Base-by-base conservation (phyloP, 2,797 vertebrate genomes). In the Pogonophryne albipinna region DNA sequence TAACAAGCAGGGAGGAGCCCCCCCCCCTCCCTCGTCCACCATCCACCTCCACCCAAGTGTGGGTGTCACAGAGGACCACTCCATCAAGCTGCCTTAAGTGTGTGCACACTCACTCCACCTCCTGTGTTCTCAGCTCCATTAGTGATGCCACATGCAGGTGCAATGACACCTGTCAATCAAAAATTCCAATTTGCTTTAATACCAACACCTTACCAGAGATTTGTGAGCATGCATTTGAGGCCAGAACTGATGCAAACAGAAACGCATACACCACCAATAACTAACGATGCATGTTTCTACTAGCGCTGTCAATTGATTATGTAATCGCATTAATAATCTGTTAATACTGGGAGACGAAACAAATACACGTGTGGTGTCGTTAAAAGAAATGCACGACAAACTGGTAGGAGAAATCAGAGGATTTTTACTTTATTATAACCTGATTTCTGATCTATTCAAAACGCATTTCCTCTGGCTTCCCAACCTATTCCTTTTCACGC, bases 131-230 rank as follows among this genome's bases (percentile, higher is more conserved):
- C 69, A 47, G 78, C 86, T 91, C 88, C 89, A 93, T 93, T 59
- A 93, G 80, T 49, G 84, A 82, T 69, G 83, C 71, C 47, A 59
- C 52, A 83, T 85, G 88, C 89, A 88, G 88, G 90, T 92, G 91
- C 81, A 70, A 44, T 59, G 66, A 80, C 86, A 84, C 67, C 74
- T 90, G 91, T 90, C 94, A 92, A 78, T 93, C 84, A 89, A 63
- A 74, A 14, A 34, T 42, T 38, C 3, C 4, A 38, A 15, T 11
- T 51, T 58, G 8, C 80, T 74, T 62, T 34, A 31, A 65, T 10
- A 51, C 56, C 66, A 4, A 47, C 17, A 57, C 10, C 49, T 14
- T 50, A 34, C 45, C 19, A 16, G 44, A 41, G 12, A 44, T 31
- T 64, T 27, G 17, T 19, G 14, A 31, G 16, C 23, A 23, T 9